phyloP scores from a whole-genome alignment of 1,140 invertebrate genomes.

The Stegodyphus dumicola region DNA sequence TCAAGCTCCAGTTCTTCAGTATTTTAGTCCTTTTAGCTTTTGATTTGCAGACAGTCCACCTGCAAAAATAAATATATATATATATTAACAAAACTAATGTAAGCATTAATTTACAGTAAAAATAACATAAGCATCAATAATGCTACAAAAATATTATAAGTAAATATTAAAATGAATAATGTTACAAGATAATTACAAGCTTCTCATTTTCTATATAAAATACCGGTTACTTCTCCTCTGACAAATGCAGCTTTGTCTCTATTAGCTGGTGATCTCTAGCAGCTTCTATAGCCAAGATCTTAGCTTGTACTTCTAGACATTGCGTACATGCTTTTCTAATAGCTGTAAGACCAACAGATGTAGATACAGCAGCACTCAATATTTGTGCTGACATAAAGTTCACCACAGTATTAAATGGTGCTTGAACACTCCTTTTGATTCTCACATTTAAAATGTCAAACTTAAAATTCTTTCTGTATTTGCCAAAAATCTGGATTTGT shows the following conservation, averaged over 20 bases:
- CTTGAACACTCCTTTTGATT: slow-evolving; percentile 97
- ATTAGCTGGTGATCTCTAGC: slow-evolving; percentile 65
- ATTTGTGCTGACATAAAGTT: slow-evolving; percentile 93
- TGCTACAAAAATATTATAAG: no score
- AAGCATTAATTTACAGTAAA: no score
- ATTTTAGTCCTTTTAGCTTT: no score
- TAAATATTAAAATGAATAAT: no score
- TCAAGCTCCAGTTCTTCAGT: no score
- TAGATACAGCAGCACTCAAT: slow-evolving; percentile 77
- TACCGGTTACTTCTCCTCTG: no score
- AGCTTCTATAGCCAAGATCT: slow-evolving; percentile 70
- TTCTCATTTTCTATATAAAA: no score
- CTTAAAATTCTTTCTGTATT: slow-evolving; percentile 99
- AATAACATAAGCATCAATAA: no score
- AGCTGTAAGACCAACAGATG: slow-evolving; percentile 67
- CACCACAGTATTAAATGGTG: slow-evolving; percentile 94
- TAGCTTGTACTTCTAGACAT: slow-evolving; percentile 85
- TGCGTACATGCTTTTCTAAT: slow-evolving; percentile 82
- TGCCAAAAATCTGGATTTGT: slow-evolving; percentile 93
- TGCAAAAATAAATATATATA: no score
- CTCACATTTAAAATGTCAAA: slow-evolving; percentile 99
- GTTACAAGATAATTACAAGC: no score
- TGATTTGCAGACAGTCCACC: no score
- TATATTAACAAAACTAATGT: no score
- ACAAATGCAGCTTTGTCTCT: slow-evolving; percentile 69